Conservation (phyloP, 2,113 vertebrate species). For the Oreotrochilus melanogaster region DNA sequence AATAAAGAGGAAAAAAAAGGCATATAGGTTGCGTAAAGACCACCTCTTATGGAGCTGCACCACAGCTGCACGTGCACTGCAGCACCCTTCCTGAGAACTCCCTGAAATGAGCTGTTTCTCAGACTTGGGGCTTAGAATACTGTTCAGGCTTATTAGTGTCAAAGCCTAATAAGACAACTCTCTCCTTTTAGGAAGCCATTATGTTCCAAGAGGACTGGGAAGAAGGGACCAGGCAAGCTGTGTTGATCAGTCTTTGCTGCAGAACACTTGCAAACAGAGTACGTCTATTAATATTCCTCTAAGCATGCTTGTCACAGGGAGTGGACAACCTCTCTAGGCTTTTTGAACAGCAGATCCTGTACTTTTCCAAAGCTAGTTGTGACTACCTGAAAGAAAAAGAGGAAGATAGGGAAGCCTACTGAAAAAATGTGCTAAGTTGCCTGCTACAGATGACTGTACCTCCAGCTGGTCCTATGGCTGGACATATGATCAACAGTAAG, state of each 20-base stretch:
- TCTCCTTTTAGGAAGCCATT: slow-evolving; percentile 21
- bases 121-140: slow-evolving; percentile 13
- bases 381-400: background rate
- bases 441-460: background rate
- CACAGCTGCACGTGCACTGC: background rate
- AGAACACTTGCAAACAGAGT: background rate
- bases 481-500: background rate
- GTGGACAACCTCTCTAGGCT: background rate
- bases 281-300: background rate
- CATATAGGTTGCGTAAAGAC: background rate
- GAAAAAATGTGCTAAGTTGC: background rate
- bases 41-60: background rate
- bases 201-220: background rate
- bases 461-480: background rate
- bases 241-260: background rate
- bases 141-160: slow-evolving; percentile 4
- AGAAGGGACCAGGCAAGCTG: background rate
- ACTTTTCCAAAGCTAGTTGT: background rate
- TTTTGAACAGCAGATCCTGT: background rate
- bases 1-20: background rate
- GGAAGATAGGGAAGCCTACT: background rate
- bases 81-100: background rate
- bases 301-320: background rate
- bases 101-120: background rate
- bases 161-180: background rate